A percentile compares a stretch with the other conserved stretches of the same genome.
These are phyloP conservation scores for Parazoanthus swiftii DNA, from an alignment of 92 coral and sea anemone species.

Conservation along the genomic window DNA sequence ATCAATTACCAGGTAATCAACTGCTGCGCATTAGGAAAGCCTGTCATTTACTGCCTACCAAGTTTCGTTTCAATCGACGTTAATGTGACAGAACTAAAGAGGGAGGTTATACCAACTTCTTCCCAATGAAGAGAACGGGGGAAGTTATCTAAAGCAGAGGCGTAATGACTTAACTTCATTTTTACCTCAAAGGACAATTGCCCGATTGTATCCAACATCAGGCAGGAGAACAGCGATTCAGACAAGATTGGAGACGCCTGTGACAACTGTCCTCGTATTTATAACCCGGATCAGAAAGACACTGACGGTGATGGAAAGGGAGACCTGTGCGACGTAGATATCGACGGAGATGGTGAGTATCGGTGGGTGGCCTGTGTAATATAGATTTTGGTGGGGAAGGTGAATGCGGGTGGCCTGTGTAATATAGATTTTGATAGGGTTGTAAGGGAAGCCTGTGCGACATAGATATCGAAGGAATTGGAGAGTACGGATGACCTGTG, in stretches of 20 bases:
- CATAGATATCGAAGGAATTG: constrained; percentile 71
- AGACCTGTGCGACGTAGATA: constrained; percentile 76
- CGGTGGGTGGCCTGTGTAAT: neutral
- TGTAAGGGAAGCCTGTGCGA: too few relatives aligned
- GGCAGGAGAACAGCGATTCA: constrained; percentile 72
- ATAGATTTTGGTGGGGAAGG: neutral
- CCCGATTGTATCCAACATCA: constrained; percentile 60
- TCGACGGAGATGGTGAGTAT: constrained; percentile 86
- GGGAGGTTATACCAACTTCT: too few relatives aligned
- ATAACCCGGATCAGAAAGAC: constrained; percentile 84
- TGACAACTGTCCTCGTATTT: constrained; percentile 75
- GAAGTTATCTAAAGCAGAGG: too few relatives aligned
- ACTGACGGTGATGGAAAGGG: constrained; percentile 84
- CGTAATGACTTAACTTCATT: neutral
- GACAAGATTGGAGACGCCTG: constrained; percentile 87
- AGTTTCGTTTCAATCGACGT: too few relatives aligned
- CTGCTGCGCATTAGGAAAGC: too few relatives aligned
- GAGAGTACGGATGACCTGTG: neutral
- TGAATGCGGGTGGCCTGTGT: neutral
- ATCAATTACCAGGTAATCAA: too few relatives aligned
- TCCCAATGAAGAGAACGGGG: too few relatives aligned
- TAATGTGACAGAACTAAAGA: too few relatives aligned
- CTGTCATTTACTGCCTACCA: too few relatives aligned
- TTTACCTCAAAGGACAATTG: constrained; percentile 80
- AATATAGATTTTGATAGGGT: neutral